Base-by-base conservation (phyloP, 2,888 invertebrate species). In the Galerucella nymphaeae region DNA sequence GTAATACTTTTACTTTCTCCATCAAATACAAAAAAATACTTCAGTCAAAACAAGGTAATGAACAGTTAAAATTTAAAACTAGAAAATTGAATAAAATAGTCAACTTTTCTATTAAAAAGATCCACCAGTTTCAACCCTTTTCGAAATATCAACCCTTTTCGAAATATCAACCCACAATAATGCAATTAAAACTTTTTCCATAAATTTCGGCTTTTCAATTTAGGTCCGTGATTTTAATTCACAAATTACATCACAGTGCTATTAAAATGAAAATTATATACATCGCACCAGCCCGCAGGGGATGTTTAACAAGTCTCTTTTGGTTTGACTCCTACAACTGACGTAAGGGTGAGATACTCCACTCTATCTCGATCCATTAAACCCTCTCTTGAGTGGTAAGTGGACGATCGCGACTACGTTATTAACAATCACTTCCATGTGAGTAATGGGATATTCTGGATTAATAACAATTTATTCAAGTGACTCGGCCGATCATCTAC, bases 371-470 rank as follows among this genome's bases (percentile, higher is more conserved):
- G 58, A 23, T n/a, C 16, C 58, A 58, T 58, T 58, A 58, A 23
- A 58, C 58, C 58, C 58, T 58, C 58, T 30, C 58, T 58, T 30
- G n/a, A 30, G 58, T 58, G 30, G 58, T 30, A 58, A 23, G 58
- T 23, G 58, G n/a, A 58, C 58, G 58, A 58, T 30, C 23, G 30
- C 20, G 13, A 58, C 58, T 13, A 8, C 23, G 30, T 23, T 30
- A 58, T 58, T 58, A 58, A 58, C 58, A 58, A 58, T 13, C 58
- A 58, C 58, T 58, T 14, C 58, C 30, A 20, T 23, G n/a, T 13
- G 20, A 30, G 20, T 58, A 58, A 45, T 45, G 2, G 45, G 45
- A 45, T 45, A 45, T 2, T 14, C 14, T 3, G 45, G 2, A 13
- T 13, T 45, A 14, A 45, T 45, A 45, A 45, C 45, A 45, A 45